Percentiles rank a stretch among this genome's conserved stretches.
These are phyloP conservation scores for Tychaedon coryphoeus DNA, from an alignment of 2,113 vertebrate genomes.

Conservation along the genomic window DNA sequence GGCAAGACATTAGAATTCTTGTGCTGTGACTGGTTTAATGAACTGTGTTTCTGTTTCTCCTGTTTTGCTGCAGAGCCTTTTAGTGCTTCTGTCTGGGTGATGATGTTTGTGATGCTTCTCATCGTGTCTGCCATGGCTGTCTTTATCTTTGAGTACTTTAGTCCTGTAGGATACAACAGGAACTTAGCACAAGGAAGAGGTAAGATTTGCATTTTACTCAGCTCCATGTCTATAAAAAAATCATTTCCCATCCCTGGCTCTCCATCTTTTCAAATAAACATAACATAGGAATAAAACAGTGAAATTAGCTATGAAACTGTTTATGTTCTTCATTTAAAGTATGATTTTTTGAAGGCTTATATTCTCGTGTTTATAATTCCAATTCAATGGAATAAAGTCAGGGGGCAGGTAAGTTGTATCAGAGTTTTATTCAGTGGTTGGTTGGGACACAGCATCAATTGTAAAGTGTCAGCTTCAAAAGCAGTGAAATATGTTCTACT, in stretches of 20 bases:
- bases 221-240: background rate
- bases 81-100: conserved; percentile 99
- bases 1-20: background rate
- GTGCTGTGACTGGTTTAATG: background rate
- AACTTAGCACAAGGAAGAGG: conserved; percentile 95
- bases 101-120: conserved; percentile 99
- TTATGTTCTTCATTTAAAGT: background rate
- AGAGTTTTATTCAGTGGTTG: background rate
- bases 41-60: background rate
- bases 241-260: background rate
- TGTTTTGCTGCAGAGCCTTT: conserved; percentile 86
- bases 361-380: background rate
- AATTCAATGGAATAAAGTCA: background rate
- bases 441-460: background rate
- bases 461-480: background rate
- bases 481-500: background rate
- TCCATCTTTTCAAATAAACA: background rate
- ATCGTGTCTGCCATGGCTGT: conserved; percentile 96
- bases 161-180: conserved; percentile 96
- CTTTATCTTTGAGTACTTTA: conserved; percentile 98
- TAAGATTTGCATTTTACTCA: conserved; percentile 60
- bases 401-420: background rate
- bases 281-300: background rate
- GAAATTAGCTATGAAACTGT: background rate
- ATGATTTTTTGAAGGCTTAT: background rate